Percentiles rank a stretch among this genome's conserved stretches.
Conservation (phyloP, 2,113 vertebrate genomes). For the Cyphomyrus plagiostoma region DNA sequence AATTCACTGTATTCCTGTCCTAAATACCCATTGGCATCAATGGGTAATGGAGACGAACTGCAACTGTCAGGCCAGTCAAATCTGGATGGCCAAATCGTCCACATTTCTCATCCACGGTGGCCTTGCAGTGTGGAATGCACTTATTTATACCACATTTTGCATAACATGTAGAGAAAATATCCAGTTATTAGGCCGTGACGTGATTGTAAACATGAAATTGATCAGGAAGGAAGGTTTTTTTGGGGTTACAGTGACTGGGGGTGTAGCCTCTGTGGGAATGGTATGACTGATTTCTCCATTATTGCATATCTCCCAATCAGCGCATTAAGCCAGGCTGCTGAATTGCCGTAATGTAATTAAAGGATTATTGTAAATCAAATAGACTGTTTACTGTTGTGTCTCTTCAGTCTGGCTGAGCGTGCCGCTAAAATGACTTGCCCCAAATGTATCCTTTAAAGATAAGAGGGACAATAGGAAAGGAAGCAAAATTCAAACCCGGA, state of each 20-base stretch:
- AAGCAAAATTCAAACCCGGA: background rate
- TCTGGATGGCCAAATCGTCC: background rate
- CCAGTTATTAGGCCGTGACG: background rate
- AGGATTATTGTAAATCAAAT: slow-evolving; percentile 21
- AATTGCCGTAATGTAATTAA: slow-evolving; percentile 20
- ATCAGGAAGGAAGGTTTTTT: background rate
- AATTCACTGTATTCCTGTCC: background rate
- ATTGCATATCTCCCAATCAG: slow-evolving; percentile 4
- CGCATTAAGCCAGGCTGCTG: slow-evolving; percentile 4
- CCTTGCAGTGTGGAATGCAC: background rate
- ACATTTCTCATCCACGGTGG: background rate
- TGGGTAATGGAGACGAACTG: background rate
- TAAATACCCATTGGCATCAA: background rate
- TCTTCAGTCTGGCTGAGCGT: slow-evolving; percentile 6
- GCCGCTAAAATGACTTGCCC: background rate
- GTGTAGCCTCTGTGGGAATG: background rate
- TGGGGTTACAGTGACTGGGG: background rate
- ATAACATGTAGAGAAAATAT: background rate
- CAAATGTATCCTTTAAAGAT: slow-evolving; percentile 14
- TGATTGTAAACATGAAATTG: background rate
- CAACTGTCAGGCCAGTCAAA: background rate
- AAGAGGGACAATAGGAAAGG: background rate
- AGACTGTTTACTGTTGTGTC: slow-evolving; percentile 11
- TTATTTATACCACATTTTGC: background rate
- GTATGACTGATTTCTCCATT: background rate